These are phyloP conservation scores for Eupithecia insigniata DNA, from an alignment of 2,888 invertebrate genomes.

Conservation along the genomic window DNA sequence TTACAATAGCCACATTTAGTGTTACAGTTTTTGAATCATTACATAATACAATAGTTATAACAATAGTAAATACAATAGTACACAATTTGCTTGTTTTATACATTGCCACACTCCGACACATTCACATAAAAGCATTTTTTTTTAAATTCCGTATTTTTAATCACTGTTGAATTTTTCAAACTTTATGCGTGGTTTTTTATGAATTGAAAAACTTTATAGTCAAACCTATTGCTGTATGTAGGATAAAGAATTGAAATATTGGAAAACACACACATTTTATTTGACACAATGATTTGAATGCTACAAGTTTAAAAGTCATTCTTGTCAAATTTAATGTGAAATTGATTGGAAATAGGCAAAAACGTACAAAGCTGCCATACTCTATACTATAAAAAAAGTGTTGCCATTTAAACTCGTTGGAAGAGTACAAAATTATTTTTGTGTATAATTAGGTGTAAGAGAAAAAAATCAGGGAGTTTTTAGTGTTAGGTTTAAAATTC, in stretches of 20 bases:
- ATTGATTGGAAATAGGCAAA: slow-evolving; percentile 49
- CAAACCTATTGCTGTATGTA: slow-evolving; percentile 27
- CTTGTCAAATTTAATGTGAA: slow-evolving; percentile 41
- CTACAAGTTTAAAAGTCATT: slow-evolving; percentile 37
- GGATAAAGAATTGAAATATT: slow-evolving; percentile 24
- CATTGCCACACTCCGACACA: slow-evolving; percentile 25
- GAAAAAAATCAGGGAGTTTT: slow-evolving; percentile 82
- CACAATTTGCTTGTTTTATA: slow-evolving; percentile 42
- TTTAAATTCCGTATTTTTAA: slow-evolving; percentile 21
- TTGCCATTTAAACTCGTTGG: slow-evolving; percentile 81
- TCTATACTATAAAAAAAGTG: slow-evolving; percentile 60
- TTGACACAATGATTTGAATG: slow-evolving; percentile 30
- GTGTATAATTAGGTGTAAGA: slow-evolving; percentile 81
- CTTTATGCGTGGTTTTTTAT: slow-evolving; percentile 30
- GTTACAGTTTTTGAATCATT: slow-evolving; percentile 44
- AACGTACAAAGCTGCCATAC: slow-evolving; percentile 78
- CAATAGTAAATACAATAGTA: slow-evolving; percentile 31
- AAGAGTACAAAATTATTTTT: slow-evolving; percentile 85
- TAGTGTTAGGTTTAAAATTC: slow-evolving; percentile 77
- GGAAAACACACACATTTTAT: slow-evolving; percentile 15
- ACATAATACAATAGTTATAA: slow-evolving; percentile 43
- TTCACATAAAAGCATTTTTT: slow-evolving; percentile 25
- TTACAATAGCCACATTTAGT: slow-evolving; percentile 45
- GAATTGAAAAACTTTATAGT: slow-evolving; percentile 26
- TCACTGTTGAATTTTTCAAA: slow-evolving; percentile 35